Percentiles rank a stretch among this genome's conserved stretches.
These are phyloP conservation scores for Drosophila arizonae DNA, from an alignment of 1,140 invertebrate species.

Conservation along the genomic window DNA sequence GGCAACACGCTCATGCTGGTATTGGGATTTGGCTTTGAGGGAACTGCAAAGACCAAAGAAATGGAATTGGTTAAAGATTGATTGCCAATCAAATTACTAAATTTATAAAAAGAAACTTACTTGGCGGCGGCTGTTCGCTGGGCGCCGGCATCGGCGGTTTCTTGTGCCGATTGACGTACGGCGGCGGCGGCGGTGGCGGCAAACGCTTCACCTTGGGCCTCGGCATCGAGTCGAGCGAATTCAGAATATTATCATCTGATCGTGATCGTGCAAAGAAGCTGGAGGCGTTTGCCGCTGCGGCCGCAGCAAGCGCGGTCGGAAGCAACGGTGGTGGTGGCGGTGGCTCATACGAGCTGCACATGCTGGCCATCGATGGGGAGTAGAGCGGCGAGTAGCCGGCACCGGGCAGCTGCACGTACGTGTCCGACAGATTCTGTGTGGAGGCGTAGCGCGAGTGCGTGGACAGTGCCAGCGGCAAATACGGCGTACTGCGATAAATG, in stretches of 20 bases:
- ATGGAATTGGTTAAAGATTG: neutral
- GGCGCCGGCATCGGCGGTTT: constrained; percentile 80
- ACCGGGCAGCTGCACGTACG: constrained; percentile 86
- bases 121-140: constrained; percentile 80
- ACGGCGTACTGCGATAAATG: constrained; percentile 91
- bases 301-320: constrained; percentile 84
- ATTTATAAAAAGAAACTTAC: constrained; percentile 46
- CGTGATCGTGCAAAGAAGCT: constrained; percentile 87
- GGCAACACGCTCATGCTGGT: constrained; percentile 52
- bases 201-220: constrained; percentile 88
- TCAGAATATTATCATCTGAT: constrained; percentile 91
- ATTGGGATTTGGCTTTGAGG: constrained; percentile 64
- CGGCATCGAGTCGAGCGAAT: constrained; percentile 86
- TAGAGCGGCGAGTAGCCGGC: constrained; percentile 85
- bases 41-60: constrained; percentile 50
- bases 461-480: constrained; percentile 86
- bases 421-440: constrained; percentile 89
- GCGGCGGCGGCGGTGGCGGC: constrained; percentile 87
- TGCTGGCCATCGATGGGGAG: constrained; percentile 84
- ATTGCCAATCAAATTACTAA: too few relatives aligned
- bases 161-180: constrained; percentile 77
- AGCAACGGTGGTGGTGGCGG: constrained; percentile 84
- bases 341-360: constrained; percentile 84
- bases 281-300: constrained; percentile 83
- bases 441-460: constrained; percentile 88